A percentile compares a stretch with the other conserved stretches of the same genome.
These are phyloP conservation scores for Sebastes steindachneri DNA, from an alignment of 2,797 vertebrate species.

Conservation along the genomic window DNA sequence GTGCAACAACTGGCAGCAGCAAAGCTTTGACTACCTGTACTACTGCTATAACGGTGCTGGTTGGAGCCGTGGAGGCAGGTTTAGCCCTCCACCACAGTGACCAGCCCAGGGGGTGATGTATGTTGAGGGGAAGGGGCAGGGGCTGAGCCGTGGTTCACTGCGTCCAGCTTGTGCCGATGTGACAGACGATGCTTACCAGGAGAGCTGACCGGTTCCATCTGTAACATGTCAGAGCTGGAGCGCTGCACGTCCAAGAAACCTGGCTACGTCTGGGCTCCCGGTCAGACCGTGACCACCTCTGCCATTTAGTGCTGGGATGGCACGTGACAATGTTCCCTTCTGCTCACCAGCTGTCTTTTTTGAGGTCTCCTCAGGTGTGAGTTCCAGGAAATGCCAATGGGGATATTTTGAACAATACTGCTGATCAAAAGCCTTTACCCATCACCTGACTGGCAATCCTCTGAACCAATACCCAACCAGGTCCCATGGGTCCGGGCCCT, in stretches of 20 bases:
- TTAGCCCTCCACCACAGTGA: neutral
- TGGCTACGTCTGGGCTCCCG: neutral
- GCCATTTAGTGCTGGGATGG: constrained; percentile 9
- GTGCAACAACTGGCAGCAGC: neutral
- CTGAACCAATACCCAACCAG: too few species aligned
- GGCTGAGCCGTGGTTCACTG: constrained; percentile 22
- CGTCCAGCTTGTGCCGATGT: constrained; percentile 14
- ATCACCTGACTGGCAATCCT: too few species aligned
- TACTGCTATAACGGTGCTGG: neutral
- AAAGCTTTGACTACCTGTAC: neutral
- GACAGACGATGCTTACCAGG: constrained; percentile 46
- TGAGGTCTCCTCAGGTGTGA: neutral
- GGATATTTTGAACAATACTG: neutral
- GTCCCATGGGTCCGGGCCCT: neutral
- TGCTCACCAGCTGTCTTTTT: neutral
- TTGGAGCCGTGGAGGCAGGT: neutral
- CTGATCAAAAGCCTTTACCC: neutral
- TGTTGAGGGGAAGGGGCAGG: constrained; percentile 16
- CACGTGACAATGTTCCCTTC: neutral
- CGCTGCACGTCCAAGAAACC: neutral
- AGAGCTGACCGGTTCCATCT: constrained; percentile 43
- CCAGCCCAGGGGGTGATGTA: constrained; percentile 19
- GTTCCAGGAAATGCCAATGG: neutral
- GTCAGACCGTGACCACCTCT: constrained; percentile 30
- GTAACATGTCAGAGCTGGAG: constrained; percentile 16